Percentiles rank a stretch among this genome's conserved stretches.
Conservation (phyloP, 2,888 invertebrate genomes). For the Choreutis nemorana region DNA sequence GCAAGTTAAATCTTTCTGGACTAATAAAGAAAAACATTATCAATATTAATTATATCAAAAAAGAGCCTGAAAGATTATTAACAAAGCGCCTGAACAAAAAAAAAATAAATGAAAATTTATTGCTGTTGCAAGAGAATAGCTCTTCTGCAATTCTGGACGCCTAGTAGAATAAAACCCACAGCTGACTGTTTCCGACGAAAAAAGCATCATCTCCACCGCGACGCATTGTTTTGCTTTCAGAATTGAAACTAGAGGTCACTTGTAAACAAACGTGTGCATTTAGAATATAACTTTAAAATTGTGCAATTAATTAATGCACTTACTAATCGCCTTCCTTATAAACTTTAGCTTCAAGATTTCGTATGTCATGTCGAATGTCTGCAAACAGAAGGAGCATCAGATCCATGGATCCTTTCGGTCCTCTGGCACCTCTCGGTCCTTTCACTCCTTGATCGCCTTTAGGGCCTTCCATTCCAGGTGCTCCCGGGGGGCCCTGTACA, state of each 20-base stretch:
- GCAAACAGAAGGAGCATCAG: conserved; percentile 70
- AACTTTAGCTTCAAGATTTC: conserved; percentile 66
- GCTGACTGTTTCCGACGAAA: too few relatives aligned
- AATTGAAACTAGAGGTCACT: background rate
- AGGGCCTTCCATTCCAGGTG: conserved; percentile 67
- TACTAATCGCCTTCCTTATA: conserved; percentile 65
- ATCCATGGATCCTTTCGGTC: conserved; percentile 70
- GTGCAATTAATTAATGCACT: conserved; percentile 14
- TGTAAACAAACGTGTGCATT: background rate
- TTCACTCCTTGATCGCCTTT: conserved; percentile 68
- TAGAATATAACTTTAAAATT: background rate
- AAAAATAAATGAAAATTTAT: too few relatives aligned
- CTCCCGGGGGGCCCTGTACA: conserved; percentile 67
- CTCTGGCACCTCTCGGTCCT: conserved; percentile 67
- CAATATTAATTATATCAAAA: background rate
- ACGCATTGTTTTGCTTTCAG: too few relatives aligned
- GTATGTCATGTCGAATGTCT: conserved; percentile 70
- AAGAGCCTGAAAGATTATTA: too few relatives aligned
- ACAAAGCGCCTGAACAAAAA: too few relatives aligned
- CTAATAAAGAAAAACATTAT: conserved; percentile 26
- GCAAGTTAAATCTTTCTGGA: conserved; percentile 68
- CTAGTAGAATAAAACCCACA: too few relatives aligned
- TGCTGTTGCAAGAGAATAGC: too few relatives aligned
- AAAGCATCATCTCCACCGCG: too few relatives aligned
- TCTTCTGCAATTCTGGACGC: too few relatives aligned